Conservation (phyloP, 2,888 invertebrate genomes). For the Pterostichus niger region DNA sequence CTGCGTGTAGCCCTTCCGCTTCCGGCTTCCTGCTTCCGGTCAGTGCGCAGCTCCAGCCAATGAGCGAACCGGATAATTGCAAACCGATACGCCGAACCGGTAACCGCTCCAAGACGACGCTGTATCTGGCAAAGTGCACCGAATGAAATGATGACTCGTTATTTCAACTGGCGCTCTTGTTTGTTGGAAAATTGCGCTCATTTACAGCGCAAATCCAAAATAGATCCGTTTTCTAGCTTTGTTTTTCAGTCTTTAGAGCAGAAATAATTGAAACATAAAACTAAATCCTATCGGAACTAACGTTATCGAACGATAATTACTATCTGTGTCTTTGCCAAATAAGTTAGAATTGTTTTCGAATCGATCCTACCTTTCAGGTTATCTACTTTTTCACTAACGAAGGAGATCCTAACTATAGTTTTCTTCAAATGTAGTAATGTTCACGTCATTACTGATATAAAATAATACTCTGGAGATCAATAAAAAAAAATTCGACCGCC, state of each 20-base stretch:
- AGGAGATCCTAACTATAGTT: background rate
- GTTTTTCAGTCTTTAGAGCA: slow-evolving; percentile 29
- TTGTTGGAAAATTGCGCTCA: slow-evolving; percentile 25
- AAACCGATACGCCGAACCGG: slow-evolving; percentile 55
- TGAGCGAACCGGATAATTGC: slow-evolving; percentile 65
- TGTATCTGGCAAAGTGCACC: background rate
- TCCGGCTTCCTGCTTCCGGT: slow-evolving; percentile 19
- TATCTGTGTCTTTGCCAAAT: background rate
- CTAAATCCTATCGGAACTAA: slow-evolving; percentile 27
- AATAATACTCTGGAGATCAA: no score
- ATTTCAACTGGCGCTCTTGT: slow-evolving; percentile 10
- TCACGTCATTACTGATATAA: no score
- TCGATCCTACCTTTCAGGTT: background rate
- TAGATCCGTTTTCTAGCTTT: slow-evolving; percentile 30
- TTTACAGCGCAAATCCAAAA: slow-evolving; percentile 23
- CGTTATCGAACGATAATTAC: slow-evolving; percentile 27
- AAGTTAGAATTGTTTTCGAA: slow-evolving; percentile 16
- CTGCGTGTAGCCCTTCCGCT: slow-evolving; percentile 43
- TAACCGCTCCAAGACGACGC: slow-evolving; percentile 4
- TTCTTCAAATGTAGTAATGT: no score
- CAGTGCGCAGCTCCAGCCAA: slow-evolving; percentile 23
- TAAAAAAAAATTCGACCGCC: no score
- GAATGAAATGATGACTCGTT: slow-evolving; percentile 34
- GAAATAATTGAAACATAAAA: slow-evolving; percentile 39
- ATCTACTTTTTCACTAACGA: slow-evolving; percentile 15